Conservation (phyloP, 2,113 vertebrate species). For the Stomatorhinus ivindoensis region DNA sequence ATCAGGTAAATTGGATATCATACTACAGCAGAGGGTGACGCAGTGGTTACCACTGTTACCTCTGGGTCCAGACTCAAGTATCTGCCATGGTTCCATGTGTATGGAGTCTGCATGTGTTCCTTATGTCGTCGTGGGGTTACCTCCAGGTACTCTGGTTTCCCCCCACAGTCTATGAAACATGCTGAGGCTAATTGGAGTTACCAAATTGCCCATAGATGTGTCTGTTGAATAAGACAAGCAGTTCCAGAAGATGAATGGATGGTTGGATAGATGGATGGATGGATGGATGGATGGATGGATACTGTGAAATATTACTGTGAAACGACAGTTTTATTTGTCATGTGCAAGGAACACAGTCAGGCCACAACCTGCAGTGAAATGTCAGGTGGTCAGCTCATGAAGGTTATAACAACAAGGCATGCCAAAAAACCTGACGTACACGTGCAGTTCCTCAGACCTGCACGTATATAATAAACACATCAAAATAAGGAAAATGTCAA, state of each 20-base stretch:
- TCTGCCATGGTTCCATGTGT: background rate
- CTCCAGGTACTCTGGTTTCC: background rate
- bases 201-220: background rate
- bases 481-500: background rate
- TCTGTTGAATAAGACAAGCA: background rate
- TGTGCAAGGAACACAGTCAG: background rate
- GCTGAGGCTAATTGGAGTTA: background rate
- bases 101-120: background rate
- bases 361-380: background rate
- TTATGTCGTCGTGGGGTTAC: background rate
- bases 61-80: background rate
- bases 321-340: background rate
- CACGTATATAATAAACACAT: background rate
- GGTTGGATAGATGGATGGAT: background rate
- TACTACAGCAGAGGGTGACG: background rate
- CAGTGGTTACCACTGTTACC: background rate
- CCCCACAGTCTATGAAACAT: background rate
- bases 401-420: background rate
- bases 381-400: background rate
- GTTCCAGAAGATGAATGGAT: background rate
- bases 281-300: background rate
- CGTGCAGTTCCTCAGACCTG: background rate
- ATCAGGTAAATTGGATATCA: background rate
- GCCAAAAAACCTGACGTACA: background rate
- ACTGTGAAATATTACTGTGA: background rate